These are phyloP conservation scores for Therioaphis trifolii DNA, from an alignment of 2,888 invertebrate genomes.

Conservation along the genomic window DNA sequence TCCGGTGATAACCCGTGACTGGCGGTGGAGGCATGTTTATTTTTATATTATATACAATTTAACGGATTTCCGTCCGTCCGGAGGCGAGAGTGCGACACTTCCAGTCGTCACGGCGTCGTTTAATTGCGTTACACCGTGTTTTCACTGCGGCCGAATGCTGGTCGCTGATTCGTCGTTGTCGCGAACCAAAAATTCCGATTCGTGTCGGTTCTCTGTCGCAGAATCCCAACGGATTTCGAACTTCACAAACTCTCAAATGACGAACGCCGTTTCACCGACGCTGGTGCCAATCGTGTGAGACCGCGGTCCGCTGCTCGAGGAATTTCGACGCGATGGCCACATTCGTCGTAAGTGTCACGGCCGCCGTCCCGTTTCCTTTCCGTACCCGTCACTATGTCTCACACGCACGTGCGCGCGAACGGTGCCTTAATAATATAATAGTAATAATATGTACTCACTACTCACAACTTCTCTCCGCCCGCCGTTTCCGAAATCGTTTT, in stretches of 20 bases:
- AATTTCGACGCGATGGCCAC: background rate
- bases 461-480: background rate
- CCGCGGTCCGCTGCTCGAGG: background rate
- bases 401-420: background rate
- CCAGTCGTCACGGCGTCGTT: background rate
- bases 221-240: background rate
- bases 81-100: background rate
- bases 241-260: background rate
- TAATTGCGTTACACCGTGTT: background rate
- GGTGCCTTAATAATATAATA: no score
- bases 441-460: background rate
- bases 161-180: background rate
- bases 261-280: background rate
- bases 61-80: background rate
- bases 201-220: background rate
- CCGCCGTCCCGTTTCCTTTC: background rate
- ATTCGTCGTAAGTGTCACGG: background rate
- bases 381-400: background rate
- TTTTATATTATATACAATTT: background rate
- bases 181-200: background rate
- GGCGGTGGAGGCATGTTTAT: background rate
- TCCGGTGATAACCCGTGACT: background rate
- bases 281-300: background rate
- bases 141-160: background rate
- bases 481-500: background rate